Base-by-base conservation (phyloP, 2,888 invertebrate species). In the Lysandra coridon region DNA sequence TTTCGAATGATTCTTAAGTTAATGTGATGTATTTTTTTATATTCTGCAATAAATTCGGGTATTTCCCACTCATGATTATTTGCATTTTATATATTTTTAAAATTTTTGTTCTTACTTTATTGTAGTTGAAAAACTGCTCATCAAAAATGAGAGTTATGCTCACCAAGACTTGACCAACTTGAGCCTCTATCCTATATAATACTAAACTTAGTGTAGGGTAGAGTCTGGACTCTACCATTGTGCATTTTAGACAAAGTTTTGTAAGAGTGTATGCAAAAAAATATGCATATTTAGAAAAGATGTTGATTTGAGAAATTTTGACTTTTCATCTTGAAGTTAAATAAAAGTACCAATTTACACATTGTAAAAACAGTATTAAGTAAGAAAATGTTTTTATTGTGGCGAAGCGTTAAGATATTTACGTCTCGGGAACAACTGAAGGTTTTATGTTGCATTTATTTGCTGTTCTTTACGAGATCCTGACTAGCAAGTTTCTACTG, bases 361-460 rank as follows among this genome's bases (percentile, higher is more conserved):
- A 74, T 23, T 74, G 44, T 74, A 44, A 74, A 74, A 74, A 23
- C 73, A 30, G 73, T 76, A 49, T 76, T 76, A 57, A 17, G 57
- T 49, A 75, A 76, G 76, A 14, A 76, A 76, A 44, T 74, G 74
- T 74, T 33, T 37, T 76, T 53, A 49, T 75, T 76, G 76, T 76
- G 49, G 75, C 6, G 75, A 75, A 75, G 23, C 75, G 76, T 76
- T 76, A 76, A 76, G 76, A 57, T 57, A 57, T 76, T 76, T 76
- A 76, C 76, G 76, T 76, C 76, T 57, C 53, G 76, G 76, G 57
- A 76, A 76, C 75, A 75, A 53, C 57, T 30, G 76, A 76, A 53
- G 57, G 76, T 76, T 76, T 76, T 76, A 76, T 76, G 49, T 53
- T 57, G 53, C 76, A 76, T 76, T 57, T 76, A 76, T 76, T 76